A percentile compares a stretch with the other conserved stretches of the same genome.
Conservation (phyloP, 2,888 invertebrate genomes). For the Xestobium rufovillosum region DNA sequence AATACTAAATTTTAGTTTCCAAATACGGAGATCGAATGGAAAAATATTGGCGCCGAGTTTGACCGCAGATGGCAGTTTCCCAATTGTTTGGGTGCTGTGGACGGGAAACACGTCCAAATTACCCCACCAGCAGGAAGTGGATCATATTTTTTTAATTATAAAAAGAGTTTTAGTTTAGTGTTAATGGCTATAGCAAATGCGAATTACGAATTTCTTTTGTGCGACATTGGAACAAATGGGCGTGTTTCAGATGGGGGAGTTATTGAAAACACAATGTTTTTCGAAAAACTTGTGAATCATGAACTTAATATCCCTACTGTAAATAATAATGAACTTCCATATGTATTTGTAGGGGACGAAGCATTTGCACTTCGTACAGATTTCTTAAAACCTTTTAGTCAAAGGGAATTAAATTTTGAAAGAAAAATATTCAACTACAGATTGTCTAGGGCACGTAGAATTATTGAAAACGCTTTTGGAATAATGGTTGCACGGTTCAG, state of each 20-base stretch:
- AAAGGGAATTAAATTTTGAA: too few relatives aligned
- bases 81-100: neutral
- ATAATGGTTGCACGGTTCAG: conserved; percentile 18
- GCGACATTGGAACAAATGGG: neutral
- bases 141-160: neutral
- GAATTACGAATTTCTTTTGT: neutral
- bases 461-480: conserved; percentile 12
- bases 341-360: conserved; percentile 26
- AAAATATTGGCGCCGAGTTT: neutral
- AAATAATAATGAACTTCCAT: conserved; percentile 21
- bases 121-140: neutral
- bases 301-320: conserved; percentile 12
- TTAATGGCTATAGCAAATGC: neutral
- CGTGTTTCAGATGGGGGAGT: conserved; percentile 2
- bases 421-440: neutral
- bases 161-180: neutral
- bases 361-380: conserved; percentile 22
- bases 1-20: too few relatives aligned
- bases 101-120: conserved; percentile 1
- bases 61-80: neutral
- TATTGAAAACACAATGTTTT: neutral
- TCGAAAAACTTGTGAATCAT: conserved; percentile 5
- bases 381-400: conserved; percentile 23
- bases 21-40: neutral
- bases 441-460: neutral